Base-by-base conservation (phyloP, 2,888 invertebrate species). In the Apamea crenata region DNA sequence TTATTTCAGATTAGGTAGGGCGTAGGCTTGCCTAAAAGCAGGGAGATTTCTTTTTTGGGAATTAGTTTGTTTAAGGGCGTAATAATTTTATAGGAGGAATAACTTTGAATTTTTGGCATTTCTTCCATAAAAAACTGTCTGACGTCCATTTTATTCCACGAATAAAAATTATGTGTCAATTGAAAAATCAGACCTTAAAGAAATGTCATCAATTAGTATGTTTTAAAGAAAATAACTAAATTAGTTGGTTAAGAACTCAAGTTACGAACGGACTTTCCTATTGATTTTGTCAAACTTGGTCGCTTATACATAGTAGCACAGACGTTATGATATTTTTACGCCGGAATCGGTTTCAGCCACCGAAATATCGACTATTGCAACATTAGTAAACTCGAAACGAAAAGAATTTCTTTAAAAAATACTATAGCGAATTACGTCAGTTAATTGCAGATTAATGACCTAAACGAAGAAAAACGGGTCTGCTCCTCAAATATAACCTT, bases 381-480 rank as follows among this genome's bases (percentile, higher is more conserved):
- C 77, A 80, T 65, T 44, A 53, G 44, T 10, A 21, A 59, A 71
- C 29, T 71, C 47, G n/a, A 29, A 44, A 71, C 66, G 1, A 32
- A 53, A 76, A 56, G 63, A 65, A 86, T 76, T 79, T 71, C 53
- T 47, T 65, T 74, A 71, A 59, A 81, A 73, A 80, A 68, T 70
- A 61, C 50, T 80, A 14, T 32, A 59, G 29, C 16, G 36, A 69
- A 74, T 77, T 73, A 77, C 44, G 63, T 80, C 68, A 76, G 29
- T 73, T 77, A 77, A 81, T 85, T 71, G 29, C 63, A 68, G 16
- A 1, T 56, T 69, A 68, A 44, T 56, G 21, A 40, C 47, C 4
- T 63, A 32, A 40, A 73, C 44, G 78, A 71, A 80, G 76, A 75
- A 78, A 75, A 8, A 14, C n/a, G 61, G 5, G 73, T 18, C 18